phyloP scores from a whole-genome alignment of 2,113 vertebrate genomes.

The Drymodes brunneopygia region DNA sequence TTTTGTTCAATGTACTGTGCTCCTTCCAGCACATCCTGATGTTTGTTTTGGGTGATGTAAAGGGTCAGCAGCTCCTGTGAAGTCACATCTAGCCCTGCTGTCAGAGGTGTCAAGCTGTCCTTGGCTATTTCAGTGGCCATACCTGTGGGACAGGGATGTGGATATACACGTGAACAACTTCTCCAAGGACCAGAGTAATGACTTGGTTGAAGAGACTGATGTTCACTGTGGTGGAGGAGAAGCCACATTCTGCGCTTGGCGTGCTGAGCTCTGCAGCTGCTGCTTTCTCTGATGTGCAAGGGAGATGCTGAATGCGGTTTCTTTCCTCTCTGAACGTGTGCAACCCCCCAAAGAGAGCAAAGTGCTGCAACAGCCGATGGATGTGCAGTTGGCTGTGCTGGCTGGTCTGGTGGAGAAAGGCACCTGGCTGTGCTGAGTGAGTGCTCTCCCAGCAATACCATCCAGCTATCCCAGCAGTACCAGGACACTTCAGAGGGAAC shows the following conservation, averaged over 20 bases:
- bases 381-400: not conserved
- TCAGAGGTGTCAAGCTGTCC: constrained; percentile 10
- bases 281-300: not conserved
- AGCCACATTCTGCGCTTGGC: constrained; percentile 28
- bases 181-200: not conserved
- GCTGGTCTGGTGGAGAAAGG: not conserved
- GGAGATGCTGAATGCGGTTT: not conserved
- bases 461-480: not conserved
- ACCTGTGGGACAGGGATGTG: constrained; percentile 14
- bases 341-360: not conserved
- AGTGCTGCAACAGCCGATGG: not conserved
- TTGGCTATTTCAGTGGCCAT: not conserved
- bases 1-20: not conserved
- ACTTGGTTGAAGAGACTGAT: not conserved
- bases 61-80: not conserved
- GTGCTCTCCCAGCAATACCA: not conserved
- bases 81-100: not conserved
- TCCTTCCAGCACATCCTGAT: not conserved
- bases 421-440: not conserved
- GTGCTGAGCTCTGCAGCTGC: constrained; percentile 2
- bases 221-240: not conserved
- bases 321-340: not conserved
- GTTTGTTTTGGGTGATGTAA: not conserved
- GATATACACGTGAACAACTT: not conserved
- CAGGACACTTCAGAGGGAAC: not conserved